Conservation (phyloP, 2,888 invertebrate genomes). For the Lepeophtheirus nordmannii region DNA sequence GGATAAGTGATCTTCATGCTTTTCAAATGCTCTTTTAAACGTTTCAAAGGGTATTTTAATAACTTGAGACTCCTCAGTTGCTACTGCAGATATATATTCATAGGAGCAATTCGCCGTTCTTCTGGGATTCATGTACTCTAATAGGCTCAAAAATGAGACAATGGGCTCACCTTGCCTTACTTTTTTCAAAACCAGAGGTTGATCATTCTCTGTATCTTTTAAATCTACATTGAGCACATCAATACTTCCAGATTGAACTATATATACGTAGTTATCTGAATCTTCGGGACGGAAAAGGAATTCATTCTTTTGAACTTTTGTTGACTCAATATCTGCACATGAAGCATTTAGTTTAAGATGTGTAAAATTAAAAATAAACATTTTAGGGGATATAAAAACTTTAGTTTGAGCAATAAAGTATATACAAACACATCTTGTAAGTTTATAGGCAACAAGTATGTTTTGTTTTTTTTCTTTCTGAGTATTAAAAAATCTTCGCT, state of each 20-base stretch:
- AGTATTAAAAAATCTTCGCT: too few relatives aligned
- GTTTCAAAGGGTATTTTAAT: slow-evolving; percentile 76
- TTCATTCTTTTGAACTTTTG: not conserved
- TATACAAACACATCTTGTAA: too few relatives aligned
- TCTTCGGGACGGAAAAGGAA: slow-evolving; percentile 46
- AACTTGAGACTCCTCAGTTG: slow-evolving; percentile 76
- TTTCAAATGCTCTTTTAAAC: slow-evolving; percentile 69
- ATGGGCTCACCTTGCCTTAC: slow-evolving; percentile 88
- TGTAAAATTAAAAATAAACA: too few relatives aligned
- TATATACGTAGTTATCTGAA: slow-evolving; percentile 88
- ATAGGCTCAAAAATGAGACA: slow-evolving; percentile 85
- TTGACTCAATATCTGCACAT: not conserved
- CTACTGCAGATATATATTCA: slow-evolving; percentile 89
- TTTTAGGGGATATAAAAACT: too few relatives aligned
- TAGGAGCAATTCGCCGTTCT: slow-evolving; percentile 55
- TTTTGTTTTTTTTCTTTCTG: too few relatives aligned
- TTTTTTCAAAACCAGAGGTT: slow-evolving; percentile 62
- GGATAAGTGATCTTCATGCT: slow-evolving; percentile 87
- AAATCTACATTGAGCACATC: slow-evolving; percentile 65
- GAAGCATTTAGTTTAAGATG: too few relatives aligned
- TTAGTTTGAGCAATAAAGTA: too few relatives aligned
- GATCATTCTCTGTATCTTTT: slow-evolving; percentile 50
- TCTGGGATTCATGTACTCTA: slow-evolving; percentile 55
- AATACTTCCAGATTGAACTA: slow-evolving; percentile 82
- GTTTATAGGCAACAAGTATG: too few relatives aligned